Percentiles rank a stretch among this genome's conserved stretches.
Evolutionary conservation across 2,797 vertebrate species (phyloP).

Genomic region (Acridotheres tristis): DNA sequence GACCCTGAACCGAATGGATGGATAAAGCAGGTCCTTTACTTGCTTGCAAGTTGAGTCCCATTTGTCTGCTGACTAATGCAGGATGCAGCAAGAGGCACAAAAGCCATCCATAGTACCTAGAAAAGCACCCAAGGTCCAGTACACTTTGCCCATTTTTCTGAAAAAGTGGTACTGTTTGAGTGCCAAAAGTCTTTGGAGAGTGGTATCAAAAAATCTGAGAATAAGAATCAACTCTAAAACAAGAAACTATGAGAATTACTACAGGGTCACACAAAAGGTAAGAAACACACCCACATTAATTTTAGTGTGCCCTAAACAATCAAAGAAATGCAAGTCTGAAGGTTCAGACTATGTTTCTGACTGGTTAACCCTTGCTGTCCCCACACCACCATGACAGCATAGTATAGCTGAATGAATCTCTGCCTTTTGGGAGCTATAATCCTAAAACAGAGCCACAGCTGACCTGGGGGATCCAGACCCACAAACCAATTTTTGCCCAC

Average conservation of each 20-base stretch:
- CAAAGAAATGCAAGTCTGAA: background rate
- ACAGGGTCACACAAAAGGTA: background rate
- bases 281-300: background rate
- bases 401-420: background rate
- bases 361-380: background rate
- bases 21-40: background rate
- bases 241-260: background rate
- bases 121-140: background rate
- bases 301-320: background rate
- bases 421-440: background rate
- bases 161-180: background rate
- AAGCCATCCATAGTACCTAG: background rate
- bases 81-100: background rate
- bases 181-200: background rate
- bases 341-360: background rate
- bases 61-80: background rate
- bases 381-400: background rate
- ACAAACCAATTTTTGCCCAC: background rate
- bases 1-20: background rate
- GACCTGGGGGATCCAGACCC: accelerated
- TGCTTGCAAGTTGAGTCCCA: background rate
- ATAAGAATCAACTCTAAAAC: background rate
- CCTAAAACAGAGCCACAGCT: background rate
- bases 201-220: background rate
- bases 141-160: background rate